Conservation (phyloP, 2,113 vertebrate genomes). For the Notarius lentiginosus region DNA sequence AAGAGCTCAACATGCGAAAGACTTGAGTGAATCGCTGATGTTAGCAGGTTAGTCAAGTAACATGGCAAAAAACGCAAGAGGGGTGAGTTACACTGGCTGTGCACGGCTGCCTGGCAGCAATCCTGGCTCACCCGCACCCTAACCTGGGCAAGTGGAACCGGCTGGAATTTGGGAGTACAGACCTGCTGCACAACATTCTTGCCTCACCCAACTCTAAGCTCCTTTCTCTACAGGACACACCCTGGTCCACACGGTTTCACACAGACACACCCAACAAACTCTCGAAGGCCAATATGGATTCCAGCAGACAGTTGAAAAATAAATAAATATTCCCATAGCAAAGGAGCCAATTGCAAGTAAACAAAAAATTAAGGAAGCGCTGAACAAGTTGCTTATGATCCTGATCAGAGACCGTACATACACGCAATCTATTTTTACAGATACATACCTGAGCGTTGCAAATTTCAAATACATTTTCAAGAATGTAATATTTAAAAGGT, state of each 20-base stretch:
- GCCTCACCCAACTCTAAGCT: slow-evolving; percentile 15
- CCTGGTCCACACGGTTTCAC: slow-evolving; percentile 30
- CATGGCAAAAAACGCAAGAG: background rate
- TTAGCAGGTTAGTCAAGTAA: slow-evolving; percentile 45
- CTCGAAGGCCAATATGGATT: background rate
- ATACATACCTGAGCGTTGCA: background rate
- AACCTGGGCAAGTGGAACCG: background rate
- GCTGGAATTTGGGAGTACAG: slow-evolving; percentile 11
- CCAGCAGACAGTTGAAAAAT: background rate
- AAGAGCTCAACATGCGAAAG: slow-evolving; percentile 11
- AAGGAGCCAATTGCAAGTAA: background rate
- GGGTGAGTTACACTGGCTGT: slow-evolving; percentile 7
- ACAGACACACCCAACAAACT: slow-evolving; percentile 17
- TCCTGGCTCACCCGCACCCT: background rate
- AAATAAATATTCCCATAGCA: background rate
- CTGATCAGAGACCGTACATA: background rate
- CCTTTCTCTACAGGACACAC: slow-evolving; percentile 23
- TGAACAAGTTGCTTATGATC: background rate
- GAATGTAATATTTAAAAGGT: background rate
- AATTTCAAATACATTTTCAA: background rate
- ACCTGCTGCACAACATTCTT: slow-evolving; percentile 40
- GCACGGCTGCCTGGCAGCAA: background rate
- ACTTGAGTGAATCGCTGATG: background rate
- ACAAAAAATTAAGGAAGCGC: background rate
- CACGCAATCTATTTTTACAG: background rate